phyloP scores from a whole-genome alignment of 2,888 invertebrate genomes.

The Diarsia rubi region DNA sequence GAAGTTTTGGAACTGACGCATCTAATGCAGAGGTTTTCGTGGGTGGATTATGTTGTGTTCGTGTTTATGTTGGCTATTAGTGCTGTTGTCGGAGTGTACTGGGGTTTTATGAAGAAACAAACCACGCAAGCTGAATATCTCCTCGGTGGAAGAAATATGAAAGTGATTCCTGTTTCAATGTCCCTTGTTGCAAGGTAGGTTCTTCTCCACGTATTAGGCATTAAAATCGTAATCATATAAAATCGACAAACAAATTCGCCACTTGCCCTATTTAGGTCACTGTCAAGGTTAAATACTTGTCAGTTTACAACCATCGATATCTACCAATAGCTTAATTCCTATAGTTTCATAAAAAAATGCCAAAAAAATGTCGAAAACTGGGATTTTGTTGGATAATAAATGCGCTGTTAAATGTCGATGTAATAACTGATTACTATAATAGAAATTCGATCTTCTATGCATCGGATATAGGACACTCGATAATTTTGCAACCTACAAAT shows the following conservation, averaged over 20 bases:
- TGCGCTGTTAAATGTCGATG: background rate
- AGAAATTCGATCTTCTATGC: background rate
- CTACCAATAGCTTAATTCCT: background rate
- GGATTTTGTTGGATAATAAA: background rate
- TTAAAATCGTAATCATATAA: background rate
- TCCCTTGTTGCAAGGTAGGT: slow-evolving; percentile 95
- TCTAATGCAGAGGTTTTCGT: slow-evolving; percentile 92
- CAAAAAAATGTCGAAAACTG: background rate
- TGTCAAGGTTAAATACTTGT: background rate
- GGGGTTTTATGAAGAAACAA: slow-evolving; percentile 93
- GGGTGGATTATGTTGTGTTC: slow-evolving; percentile 95
- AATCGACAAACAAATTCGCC: background rate
- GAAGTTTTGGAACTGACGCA: slow-evolving; percentile 87
- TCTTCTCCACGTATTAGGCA: background rate
- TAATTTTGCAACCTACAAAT: background rate
- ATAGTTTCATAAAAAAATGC: background rate
- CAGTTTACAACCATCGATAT: background rate
- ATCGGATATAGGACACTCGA: background rate
- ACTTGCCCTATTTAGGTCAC: background rate
- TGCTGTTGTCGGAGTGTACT: slow-evolving; percentile 95
- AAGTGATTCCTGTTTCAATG: slow-evolving; percentile 95
- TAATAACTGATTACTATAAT: background rate
- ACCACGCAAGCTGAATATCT: slow-evolving; percentile 93
- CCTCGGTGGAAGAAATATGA: slow-evolving; percentile 95
- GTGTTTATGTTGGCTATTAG: slow-evolving; percentile 94